phyloP scores from a whole-genome alignment of 2,888 invertebrate species.

The Ectemnius cavifrons region DNA sequence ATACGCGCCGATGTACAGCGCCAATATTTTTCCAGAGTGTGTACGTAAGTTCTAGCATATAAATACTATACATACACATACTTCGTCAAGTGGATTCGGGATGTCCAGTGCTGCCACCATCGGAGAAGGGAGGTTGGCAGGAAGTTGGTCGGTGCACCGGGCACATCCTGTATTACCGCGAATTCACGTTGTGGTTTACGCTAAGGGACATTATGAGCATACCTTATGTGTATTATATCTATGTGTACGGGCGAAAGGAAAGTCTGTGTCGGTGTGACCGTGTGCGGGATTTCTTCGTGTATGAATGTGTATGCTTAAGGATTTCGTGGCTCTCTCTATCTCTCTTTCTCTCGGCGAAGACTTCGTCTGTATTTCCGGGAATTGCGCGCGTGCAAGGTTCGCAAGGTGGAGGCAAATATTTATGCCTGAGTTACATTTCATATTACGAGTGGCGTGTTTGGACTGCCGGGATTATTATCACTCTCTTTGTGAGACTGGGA shows the following conservation, averaged over 20 bases:
- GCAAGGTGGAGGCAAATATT: background rate
- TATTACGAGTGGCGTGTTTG: background rate
- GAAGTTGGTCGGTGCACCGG: too few species aligned
- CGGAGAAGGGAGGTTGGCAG: too few species aligned
- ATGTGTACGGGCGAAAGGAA: constrained; percentile 42
- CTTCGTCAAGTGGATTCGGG: too few species aligned
- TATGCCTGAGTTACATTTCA: background rate
- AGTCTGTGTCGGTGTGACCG: too few species aligned
- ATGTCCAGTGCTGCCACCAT: too few species aligned
- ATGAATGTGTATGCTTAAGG: constrained; percentile 13
- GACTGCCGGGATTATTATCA: background rate
- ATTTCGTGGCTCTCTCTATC: background rate
- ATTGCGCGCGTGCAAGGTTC: too few species aligned
- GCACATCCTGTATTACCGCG: constrained; percentile 28
- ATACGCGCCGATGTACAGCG: constrained; percentile 63
- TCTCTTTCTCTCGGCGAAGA: too few species aligned
- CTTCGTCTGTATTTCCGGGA: too few species aligned
- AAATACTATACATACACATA: constrained; percentile 31
- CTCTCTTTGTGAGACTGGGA: too few species aligned
- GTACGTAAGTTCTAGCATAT: constrained; percentile 19
- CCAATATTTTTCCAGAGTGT: constrained; percentile 68
- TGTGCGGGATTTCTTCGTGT: constrained; percentile 48
- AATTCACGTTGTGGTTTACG: constrained; percentile 31
- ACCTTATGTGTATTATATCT: constrained; percentile 39
- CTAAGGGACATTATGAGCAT: constrained; percentile 35